Conservation (phyloP, 2,888 invertebrate species). For the Cantharis rustica region DNA sequence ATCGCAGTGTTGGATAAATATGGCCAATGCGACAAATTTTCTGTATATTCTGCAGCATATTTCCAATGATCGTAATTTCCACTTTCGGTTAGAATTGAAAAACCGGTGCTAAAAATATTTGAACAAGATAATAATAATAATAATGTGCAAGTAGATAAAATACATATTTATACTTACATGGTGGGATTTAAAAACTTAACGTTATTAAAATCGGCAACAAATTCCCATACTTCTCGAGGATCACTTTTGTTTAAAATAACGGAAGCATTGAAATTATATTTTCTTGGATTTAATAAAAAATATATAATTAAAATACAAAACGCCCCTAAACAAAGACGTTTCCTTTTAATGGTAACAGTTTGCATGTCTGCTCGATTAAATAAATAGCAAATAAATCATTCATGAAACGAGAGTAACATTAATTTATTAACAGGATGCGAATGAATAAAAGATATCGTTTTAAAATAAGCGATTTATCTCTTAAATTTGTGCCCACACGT, state of each 20-base stretch:
- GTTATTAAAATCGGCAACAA: conserved; percentile 76
- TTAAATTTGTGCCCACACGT: not conserved
- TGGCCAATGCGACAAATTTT: conserved; percentile 68
- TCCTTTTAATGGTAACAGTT: not conserved
- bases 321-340: conserved; percentile 5
- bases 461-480: not conserved
- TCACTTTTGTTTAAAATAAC: conserved; percentile 60
- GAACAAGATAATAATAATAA: not conserved
- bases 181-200: conserved; percentile 73
- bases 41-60: conserved; percentile 68
- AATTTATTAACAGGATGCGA: not conserved
- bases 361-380: not conserved
- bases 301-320: conserved; percentile 41
- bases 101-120: conserved; percentile 59
- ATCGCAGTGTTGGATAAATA: conserved; percentile 62
- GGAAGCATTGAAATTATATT: conserved; percentile 57
- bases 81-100: conserved; percentile 66
- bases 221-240: conserved; percentile 71
- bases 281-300: conserved; percentile 45
- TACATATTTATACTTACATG: conserved; percentile 61
- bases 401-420: not conserved
- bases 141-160: too few relatives aligned
- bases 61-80: conserved; percentile 73
- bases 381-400: not conserved
- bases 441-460: not conserved